These are phyloP conservation scores for Rhynchomys soricoides DNA, from an alignment of 2,113 vertebrate genomes.

Conservation along the genomic window DNA sequence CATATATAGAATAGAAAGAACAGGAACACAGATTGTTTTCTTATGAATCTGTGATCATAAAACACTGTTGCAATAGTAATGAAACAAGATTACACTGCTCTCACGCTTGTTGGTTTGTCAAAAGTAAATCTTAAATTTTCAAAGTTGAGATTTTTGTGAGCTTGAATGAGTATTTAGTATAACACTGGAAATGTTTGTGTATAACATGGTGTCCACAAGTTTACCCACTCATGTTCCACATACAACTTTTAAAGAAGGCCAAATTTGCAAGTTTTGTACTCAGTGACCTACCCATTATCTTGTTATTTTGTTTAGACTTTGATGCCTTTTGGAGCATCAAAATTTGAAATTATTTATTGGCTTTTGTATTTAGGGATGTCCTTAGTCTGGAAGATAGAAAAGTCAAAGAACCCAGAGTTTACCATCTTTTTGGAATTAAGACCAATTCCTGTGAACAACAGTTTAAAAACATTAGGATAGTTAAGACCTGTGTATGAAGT, in stretches of 20 bases:
- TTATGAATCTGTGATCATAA: background rate
- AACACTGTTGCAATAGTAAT: constrained; percentile 6
- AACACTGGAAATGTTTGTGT: background rate
- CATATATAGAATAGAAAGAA: background rate
- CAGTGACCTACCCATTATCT: background rate
- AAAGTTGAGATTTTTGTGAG: background rate
- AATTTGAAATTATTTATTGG: constrained; percentile 43
- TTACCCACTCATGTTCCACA: constrained; percentile 90
- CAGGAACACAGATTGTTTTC: background rate
- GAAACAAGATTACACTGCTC: background rate
- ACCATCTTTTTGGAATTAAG: constrained; percentile 44
- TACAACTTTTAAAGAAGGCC: constrained; percentile 44
- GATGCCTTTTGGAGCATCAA: background rate
- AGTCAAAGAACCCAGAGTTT: background rate
- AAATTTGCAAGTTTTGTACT: background rate
- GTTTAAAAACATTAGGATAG: background rate
- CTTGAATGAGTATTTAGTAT: background rate
- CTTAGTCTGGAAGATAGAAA: background rate
- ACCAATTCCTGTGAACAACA: background rate
- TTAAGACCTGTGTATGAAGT: constrained; percentile 23
- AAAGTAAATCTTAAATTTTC: constrained; percentile 31
- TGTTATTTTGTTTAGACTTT: constrained; percentile 60
- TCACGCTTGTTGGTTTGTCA: background rate
- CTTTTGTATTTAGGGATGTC: constrained; percentile 31
- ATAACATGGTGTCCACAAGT: constrained; percentile 90